Conservation (phyloP, 2,888 invertebrate species). For the Cosmia pyralina region DNA sequence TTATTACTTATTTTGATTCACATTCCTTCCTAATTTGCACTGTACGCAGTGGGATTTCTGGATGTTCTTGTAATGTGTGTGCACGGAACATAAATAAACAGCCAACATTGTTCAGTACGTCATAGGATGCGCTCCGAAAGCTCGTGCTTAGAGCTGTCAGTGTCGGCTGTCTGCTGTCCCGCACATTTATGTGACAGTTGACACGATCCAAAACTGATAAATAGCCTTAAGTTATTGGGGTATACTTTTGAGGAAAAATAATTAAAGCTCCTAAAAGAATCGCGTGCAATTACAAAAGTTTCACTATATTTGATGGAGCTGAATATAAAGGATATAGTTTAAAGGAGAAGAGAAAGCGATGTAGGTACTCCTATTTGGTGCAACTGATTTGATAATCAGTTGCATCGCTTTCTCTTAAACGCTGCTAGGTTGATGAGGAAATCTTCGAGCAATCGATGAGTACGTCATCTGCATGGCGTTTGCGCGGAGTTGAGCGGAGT, state of each 20-base stretch:
- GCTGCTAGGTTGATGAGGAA: conserved; percentile 1
- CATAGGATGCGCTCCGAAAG: conserved; percentile 1
- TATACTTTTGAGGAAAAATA: background rate
- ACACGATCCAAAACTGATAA: background rate
- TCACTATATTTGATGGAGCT: background rate
- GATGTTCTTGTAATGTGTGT: background rate
- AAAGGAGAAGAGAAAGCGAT: background rate
- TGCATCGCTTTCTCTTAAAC: background rate
- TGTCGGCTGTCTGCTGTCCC: background rate
- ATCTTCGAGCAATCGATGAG: conserved; percentile 12
- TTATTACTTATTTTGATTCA: background rate
- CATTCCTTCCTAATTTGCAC: background rate
- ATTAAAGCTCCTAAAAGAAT: background rate
- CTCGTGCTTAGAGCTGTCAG: conserved; percentile 6
- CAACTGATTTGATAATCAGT: background rate
- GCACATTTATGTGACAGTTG: background rate
- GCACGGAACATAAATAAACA: conserved; percentile 27
- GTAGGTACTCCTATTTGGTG: too few species aligned
- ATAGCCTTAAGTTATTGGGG: too few species aligned
- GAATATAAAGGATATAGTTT: background rate
- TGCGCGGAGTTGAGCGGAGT: conserved; percentile 7
- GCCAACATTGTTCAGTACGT: conserved; percentile 11
- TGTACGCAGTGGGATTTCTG: background rate
- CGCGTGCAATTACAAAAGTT: too few species aligned
- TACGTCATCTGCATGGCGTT: conserved; percentile 19